Evolutionary conservation across 2,797 vertebrate genomes (phyloP), one percentile per base, ranked within the genome.

Genomic region (Anabas testudineus): DNA sequence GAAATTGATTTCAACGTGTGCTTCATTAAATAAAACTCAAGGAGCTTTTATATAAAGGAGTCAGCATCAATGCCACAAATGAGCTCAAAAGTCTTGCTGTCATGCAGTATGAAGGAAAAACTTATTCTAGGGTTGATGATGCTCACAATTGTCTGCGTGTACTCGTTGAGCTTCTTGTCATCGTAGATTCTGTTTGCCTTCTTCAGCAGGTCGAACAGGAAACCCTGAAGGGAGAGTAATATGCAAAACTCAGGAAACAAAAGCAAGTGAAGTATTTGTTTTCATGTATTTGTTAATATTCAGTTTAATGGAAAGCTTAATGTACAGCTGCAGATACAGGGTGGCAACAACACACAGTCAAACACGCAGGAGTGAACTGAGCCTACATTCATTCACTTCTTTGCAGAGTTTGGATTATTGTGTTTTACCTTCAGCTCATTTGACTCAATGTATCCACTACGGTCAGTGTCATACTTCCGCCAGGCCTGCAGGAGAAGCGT

Each of bases 381-480:
- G 14, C 53, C 41, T 45, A 21, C 24, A 58, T 61, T 2, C 15
- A 56, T 55, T 12, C 6, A 6, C 42, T 21, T 24, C 14, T 43
- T 21, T 39, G 48, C 32, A 59, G 10, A 64, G 16, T 52, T 63
- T 48, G 12, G 18, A 26, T 18, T 18, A 19, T 46, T 15, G 36
- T 26, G 28, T 62, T 92, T 82, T 91, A 99, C 98, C 98, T 98
- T 97, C 63, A 99, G 95, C 89, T 99, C 98, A 0, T 99, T 97
- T 10, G 98, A 96, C 83, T 99, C 98, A 0, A 99, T 99, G 91
- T 97, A 99, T 74, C 97, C 97, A 0, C 97, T 99, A 52, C 97
- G 94, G 90, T 99, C 97, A 0, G 95, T 96, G 91, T 99, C 97
- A 14, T 98, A 99, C 90, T 91, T 95, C 79, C 97, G 87, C 97